Base-by-base conservation (phyloP, 2,113 vertebrate species). In the Microtus richardsoni region DNA sequence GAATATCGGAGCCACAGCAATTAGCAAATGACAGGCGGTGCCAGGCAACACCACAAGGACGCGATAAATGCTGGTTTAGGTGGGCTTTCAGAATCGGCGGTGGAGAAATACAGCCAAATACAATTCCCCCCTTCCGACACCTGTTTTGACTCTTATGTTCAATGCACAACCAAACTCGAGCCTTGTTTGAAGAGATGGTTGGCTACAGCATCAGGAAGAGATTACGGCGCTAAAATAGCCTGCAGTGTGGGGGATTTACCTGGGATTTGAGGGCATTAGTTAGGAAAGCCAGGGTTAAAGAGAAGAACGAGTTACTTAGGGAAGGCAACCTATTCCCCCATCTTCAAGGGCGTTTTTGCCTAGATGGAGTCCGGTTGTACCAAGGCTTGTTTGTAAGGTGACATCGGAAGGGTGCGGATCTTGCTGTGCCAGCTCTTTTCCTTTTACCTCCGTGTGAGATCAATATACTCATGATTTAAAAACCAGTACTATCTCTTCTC, bases 261-360 rank as follows among this genome's bases (percentile, higher is more conserved):
- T 83, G 78, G 96, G 97, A 96, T 95, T 97, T 97, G 75, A 88
- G 91, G 96, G 86, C 71, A 88, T 97, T 97, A 95, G 82, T 52
- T 79, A 26, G n/a, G 89, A 97, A 97, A 97, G 94, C 94, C 49
- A 47, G 92, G 96, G 96, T 98, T 98, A 98, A 97, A 96, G 77
- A 92, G 86, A 11, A 96, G 96, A 96, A 95, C 91, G 88, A 95
- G 94, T 97, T 82, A 75, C 92, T 95, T 79, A 78, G 62, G 94
- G 47, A 96, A 96, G 94, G 96, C 89, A 95, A 96, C 85, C 41
- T 95, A 52, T 79, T 95, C 96, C 82, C 88, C n/a, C 2, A 74
- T 92, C 92, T 91, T 96, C 94, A 97, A 97, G 95, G 95, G 78
- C 92, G n/a, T 95, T 96, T 87, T 80, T 79, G n/a, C 24, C 1